phyloP scores from a whole-genome alignment of 2,888 invertebrate species.

The Germaria angustata region DNA sequence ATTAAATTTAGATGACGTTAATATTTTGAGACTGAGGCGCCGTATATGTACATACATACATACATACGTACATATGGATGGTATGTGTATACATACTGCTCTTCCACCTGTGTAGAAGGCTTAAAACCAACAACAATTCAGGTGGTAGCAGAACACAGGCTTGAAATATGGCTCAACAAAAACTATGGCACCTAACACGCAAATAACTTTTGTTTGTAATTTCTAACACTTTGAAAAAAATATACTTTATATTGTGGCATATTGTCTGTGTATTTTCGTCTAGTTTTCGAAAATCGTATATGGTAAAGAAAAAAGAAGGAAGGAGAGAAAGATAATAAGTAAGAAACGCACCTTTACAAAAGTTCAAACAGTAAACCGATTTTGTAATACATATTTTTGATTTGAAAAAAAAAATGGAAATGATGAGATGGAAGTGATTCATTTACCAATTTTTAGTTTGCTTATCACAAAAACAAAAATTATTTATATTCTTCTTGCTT shows the following conservation, averaged over 20 bases:
- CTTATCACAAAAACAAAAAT: background rate
- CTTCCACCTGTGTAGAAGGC: too few relatives aligned
- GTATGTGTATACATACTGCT: too few relatives aligned
- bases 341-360: conserved; percentile 24
- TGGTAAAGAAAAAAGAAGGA: background rate
- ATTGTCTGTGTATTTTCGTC: background rate
- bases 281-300: background rate
- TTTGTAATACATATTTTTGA: background rate
- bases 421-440: conserved; percentile 26
- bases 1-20: too few relatives aligned
- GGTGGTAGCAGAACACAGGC: too few relatives aligned
- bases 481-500: conserved; percentile 1
- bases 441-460: conserved; percentile 30
- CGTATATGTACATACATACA: too few relatives aligned
- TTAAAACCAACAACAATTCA: too few relatives aligned
- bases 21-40: too few relatives aligned
- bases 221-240: background rate
- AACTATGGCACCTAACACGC: too few relatives aligned
- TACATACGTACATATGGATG: too few relatives aligned
- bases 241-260: too few relatives aligned
- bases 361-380: conserved; percentile 7
- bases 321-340: background rate
- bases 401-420: background rate
- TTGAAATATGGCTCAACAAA: too few relatives aligned
- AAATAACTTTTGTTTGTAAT: background rate